Evolutionary conservation across 2,888 invertebrate species (phyloP), one percentile per base, ranked within the genome.

Genomic region (Amorpha juglandis): DNA sequence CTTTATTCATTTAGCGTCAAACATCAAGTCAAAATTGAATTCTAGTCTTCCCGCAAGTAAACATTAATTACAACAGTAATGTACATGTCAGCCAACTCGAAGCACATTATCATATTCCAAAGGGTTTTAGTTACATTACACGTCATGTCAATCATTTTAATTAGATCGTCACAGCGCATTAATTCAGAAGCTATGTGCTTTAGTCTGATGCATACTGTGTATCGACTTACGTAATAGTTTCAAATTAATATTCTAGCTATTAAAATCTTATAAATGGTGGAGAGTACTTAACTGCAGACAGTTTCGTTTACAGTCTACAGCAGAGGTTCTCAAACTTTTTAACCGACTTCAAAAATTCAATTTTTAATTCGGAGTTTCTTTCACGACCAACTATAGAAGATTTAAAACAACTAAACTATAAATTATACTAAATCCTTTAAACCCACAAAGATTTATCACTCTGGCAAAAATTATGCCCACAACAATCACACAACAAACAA

Each of bases 101-200:
- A 58, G 19, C 42, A 42, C 19, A 58, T 58, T 58, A 58, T 38
- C 55, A 55, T 58, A 38, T 42, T 58, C 42, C 58, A 58, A 19
- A 58, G 42, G n/a, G 55, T 19, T 58, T 58, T 38, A 58, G 58
- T 58, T 58, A 58, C 42, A 38, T 58, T 38, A 38, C 12, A 38
- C 19, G 58, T 6, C 19, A 42, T 19, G 58, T 58, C 58, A 58
- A 58, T 58, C 58, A 58, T 58, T 58, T 58, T 38, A 58, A 58
- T 58, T 58, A 58, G 58, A 58, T 38, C 58, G 58, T 58, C 58
- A 12, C 19, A 42, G 58, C 42, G 58, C 38, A 55, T 58, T 58
- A 58, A 38, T 42, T 19, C 19, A 42, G 8, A 33, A 42, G 19
- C 42, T 19, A n/a, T 58, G 38, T 19, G 19, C 12, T 8, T 19